phyloP scores from a whole-genome alignment of 2,113 vertebrate genomes.

The Nannospalax galili region DNA sequence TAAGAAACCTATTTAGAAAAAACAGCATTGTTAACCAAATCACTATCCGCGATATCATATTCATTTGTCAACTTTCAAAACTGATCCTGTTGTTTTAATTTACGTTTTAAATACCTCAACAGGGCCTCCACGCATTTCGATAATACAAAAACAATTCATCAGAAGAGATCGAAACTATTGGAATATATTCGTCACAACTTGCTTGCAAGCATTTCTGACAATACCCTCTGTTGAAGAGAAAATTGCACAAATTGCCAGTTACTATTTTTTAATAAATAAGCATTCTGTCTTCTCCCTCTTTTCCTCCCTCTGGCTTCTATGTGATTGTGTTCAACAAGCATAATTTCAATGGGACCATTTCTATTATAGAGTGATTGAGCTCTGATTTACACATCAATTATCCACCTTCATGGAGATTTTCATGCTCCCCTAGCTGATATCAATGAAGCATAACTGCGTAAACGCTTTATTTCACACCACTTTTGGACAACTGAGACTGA shows the following conservation, averaged over 20 bases:
- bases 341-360: constrained; percentile 88
- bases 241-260: constrained; percentile 82
- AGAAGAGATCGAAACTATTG: constrained; percentile 71
- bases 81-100: constrained; percentile 83
- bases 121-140: constrained; percentile 82
- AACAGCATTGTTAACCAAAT: constrained; percentile 80
- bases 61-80: constrained; percentile 82
- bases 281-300: constrained; percentile 62
- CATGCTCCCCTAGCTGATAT: constrained; percentile 87
- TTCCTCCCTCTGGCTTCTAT: constrained; percentile 76
- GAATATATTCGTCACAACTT: constrained; percentile 74
- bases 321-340: constrained; percentile 82
- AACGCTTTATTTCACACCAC: constrained; percentile 86
- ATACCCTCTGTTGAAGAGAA: constrained; percentile 77
- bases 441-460: constrained; percentile 85
- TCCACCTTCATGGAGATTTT: constrained; percentile 87
- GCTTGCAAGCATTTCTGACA: constrained; percentile 81
- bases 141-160: constrained; percentile 83
- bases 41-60: constrained; percentile 78
- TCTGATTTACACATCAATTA: constrained; percentile 91
- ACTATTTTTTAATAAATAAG: constrained; percentile 87
- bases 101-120: constrained; percentile 80
- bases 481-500: constrained; percentile 86
- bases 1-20: constrained; percentile 73
- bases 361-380: constrained; percentile 88